Evolutionary conservation across 2,888 invertebrate species (phyloP).

Genomic region (Patella caerulea): DNA sequence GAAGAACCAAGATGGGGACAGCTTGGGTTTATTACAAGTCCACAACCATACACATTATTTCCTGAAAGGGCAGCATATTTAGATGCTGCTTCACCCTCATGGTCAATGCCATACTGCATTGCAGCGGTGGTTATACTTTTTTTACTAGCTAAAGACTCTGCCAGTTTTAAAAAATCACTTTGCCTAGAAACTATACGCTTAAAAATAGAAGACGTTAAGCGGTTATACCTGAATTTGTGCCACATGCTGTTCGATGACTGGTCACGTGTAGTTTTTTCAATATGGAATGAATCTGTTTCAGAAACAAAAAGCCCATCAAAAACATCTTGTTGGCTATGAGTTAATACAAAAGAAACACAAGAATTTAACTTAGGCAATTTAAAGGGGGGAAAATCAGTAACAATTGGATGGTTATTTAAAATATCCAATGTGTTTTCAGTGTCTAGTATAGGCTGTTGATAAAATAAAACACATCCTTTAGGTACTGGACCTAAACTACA

Average conservation of each 20-base stretch:
- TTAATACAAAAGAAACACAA: not conserved
- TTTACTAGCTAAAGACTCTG: not conserved
- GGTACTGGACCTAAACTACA: too few species aligned
- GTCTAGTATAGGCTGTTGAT: not conserved
- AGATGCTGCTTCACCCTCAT: too few species aligned
- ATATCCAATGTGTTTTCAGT: not conserved
- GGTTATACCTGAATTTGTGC: constrained; percentile 6
- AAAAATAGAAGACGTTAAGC: not conserved
- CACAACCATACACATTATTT: too few species aligned
- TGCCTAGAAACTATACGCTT: not conserved
- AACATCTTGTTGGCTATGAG: not conserved
- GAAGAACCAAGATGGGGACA: not conserved
- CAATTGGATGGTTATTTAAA: not conserved
- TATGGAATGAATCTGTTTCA: not conserved
- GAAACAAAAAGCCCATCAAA: not conserved
- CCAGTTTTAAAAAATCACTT: not conserved
- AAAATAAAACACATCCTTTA: too few species aligned
- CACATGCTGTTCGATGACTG: constrained; percentile 1
- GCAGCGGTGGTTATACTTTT: too few species aligned
- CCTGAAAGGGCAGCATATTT: too few species aligned
- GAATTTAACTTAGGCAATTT: not conserved
- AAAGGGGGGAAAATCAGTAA: not conserved
- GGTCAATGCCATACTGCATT: too few species aligned
- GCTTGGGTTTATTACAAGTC: too few species aligned
- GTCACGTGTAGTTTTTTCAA: not conserved